Base-by-base conservation (phyloP, 2,113 vertebrate genomes). In the Trichomycterus rosablanca region DNA sequence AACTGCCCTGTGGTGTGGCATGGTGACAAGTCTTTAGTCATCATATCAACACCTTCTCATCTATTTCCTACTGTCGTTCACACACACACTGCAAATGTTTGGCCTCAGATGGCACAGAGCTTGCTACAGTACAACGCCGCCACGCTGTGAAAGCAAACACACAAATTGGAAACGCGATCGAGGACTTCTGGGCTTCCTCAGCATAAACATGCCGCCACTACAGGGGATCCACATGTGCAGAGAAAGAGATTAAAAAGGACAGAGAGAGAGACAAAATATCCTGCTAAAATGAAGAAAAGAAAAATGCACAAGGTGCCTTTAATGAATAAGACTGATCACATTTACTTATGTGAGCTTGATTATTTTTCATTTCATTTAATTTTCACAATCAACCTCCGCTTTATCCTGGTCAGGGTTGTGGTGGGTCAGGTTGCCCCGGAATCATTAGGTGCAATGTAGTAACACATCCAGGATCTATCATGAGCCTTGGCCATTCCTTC, bases 91-190 rank as follows among this genome's bases (percentile, higher is more conserved):
- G 30, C 30, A 28, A 23, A 53, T 22, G 37, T 53, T 44, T 53
- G 24, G 55, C 50, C 37, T 28, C 59, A 75, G 75, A 81, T 68
- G 7, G 3, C 26, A 30, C 26, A 30, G 26, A 30, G 26, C n/a
- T n/a, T n/a, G n/a, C n/a, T n/a, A n/a, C 26, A 72, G 63, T 73
- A 10, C 70, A 64, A 12, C 59, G 75, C 70, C 74, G 73, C 74
- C 80, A 80, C 7, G 48, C 62, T 22, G 45, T 63, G 39, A 18
- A 62, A 59, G 59, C 61, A 67, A 66, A 66, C 68, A 62, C 72
- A 74, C 68, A 60, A 54, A 82, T 76, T 78, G 74, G 58, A 76
- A 72, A 76, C 63, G 67, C 43, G 79, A 76, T 74, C 59, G 58
- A 51, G 67, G 46, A 69, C 44, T 39, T 55, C 35, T 28, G 35